phyloP scores from a whole-genome alignment of 1,140 invertebrate species.

The Apis dorsata region DNA sequence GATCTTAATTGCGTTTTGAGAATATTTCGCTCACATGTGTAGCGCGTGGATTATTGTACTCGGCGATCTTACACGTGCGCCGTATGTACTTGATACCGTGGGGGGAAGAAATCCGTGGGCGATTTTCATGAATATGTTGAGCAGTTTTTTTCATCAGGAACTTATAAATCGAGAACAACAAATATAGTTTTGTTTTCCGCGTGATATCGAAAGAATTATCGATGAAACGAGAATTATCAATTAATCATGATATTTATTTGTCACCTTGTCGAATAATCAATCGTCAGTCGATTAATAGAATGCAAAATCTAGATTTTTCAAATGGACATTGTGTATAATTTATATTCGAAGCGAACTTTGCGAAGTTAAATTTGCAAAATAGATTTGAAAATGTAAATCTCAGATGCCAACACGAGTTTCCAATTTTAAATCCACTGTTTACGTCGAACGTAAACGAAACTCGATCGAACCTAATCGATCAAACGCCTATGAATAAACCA shows the following conservation, averaged over 20 bases:
- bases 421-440: too few relatives aligned
- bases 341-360: too few relatives aligned
- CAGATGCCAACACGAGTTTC: too few relatives aligned
- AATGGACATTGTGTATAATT: too few relatives aligned
- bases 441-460: too few relatives aligned
- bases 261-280: neutral
- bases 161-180: neutral
- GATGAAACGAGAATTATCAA: neutral
- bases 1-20: slow-evolving; percentile 36
- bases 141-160: neutral
- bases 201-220: neutral
- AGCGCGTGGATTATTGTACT: slow-evolving; percentile 17
- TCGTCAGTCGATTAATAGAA: neutral
- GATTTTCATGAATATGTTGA: neutral
- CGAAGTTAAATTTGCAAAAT: too few relatives aligned
- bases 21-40: neutral
- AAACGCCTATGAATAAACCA: too few relatives aligned
- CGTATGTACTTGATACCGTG: neutral
- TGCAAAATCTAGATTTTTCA: too few relatives aligned
- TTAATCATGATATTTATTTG: neutral
- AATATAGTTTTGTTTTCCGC: neutral
- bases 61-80: neutral
- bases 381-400: too few relatives aligned
- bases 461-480: too few relatives aligned
- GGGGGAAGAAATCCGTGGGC: neutral